Evolutionary conservation across 2,888 invertebrate genomes (phyloP).

Genomic region (Macrostomum cliftonense): DNA sequence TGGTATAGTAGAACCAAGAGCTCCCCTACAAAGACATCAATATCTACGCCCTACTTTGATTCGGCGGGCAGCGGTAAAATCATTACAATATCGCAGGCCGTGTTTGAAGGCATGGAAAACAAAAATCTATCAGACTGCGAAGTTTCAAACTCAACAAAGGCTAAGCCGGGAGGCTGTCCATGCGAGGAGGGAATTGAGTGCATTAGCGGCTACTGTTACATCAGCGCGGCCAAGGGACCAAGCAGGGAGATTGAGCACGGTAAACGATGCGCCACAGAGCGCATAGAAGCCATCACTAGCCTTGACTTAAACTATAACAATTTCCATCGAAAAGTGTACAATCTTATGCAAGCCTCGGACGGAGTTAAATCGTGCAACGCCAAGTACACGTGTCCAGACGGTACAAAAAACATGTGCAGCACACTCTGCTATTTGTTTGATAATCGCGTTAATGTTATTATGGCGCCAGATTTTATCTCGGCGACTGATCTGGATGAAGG

Average conservation of each 20-base stretch:
- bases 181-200: constrained; percentile 31
- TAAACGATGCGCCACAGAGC: constrained; percentile 35
- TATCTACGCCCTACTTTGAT: constrained; percentile 39
- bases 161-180: constrained; percentile 31
- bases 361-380: constrained; percentile 30
- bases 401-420: constrained; percentile 23
- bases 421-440: constrained; percentile 39
- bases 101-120: constrained; percentile 36
- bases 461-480: constrained; percentile 35
- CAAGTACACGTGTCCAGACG: constrained; percentile 32
- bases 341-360: constrained; percentile 32
- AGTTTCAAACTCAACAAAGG: neutral
- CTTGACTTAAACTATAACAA: constrained; percentile 37
- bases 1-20: constrained; percentile 36
- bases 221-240: constrained; percentile 6
- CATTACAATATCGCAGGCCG: constrained; percentile 37
- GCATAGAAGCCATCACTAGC: constrained; percentile 38
- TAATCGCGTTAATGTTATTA: constrained; percentile 31
- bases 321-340: constrained; percentile 36
- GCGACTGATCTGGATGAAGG: constrained; percentile 33
- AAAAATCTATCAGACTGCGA: too few species aligned
- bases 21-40: constrained; percentile 33
- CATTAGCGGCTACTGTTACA: constrained; percentile 25
- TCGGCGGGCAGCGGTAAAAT: constrained; percentile 39
- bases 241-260: neutral